Base-by-base conservation (phyloP, 1,140 invertebrate genomes). In the Penaeus chinensis region DNA sequence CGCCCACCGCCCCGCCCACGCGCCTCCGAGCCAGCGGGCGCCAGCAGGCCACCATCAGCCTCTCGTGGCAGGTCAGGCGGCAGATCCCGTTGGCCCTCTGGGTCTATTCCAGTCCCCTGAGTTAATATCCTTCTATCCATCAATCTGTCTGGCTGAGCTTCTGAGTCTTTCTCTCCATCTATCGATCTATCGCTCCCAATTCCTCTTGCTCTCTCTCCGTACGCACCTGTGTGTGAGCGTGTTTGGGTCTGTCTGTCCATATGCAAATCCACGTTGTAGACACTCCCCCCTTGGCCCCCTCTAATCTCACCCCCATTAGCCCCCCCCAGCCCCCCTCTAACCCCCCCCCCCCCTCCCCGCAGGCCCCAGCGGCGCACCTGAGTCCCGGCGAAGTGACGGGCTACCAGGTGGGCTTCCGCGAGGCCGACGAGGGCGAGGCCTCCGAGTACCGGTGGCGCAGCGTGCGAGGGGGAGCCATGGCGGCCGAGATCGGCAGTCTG, bases 331-430 rank as follows among this genome's bases (percentile, higher is more conserved):
- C 79, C 32, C 79, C 18, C 74, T 18, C n/a, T 37, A 74, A n/a
- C 8, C 18, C 71, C 42, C n/a, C n/a, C n/a, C 22, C 71, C 47
- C 71, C 8, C 24, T 32, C 19, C 62, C 32, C 20, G 32, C 77
- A 90, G 89, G 54, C 89, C 0, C 89, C 89, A n/a, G 66, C 82
- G 20, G 18, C 85, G 27, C 80, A 87, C 77, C 82, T 78, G 60
- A 83, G 47, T 60, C 89, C 91, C n/a, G 92, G 93, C 16, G 93
- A 93, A 87, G 92, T 92, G 82, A 91, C 93, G 27, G 92, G 92
- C 2, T 92, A 92, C 90, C 92, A 92, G 87, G 81, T 88, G 13
- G 87, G 87, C 10, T 88, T 61, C 82, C 61, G 47, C 18, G 87
- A 88, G 76, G 74, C 82, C 69, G 90, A 91, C 47, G 91, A 90